Evolutionary conservation across 2,888 invertebrate species (phyloP).

Genomic region (Pherbina coryleti): DNA sequence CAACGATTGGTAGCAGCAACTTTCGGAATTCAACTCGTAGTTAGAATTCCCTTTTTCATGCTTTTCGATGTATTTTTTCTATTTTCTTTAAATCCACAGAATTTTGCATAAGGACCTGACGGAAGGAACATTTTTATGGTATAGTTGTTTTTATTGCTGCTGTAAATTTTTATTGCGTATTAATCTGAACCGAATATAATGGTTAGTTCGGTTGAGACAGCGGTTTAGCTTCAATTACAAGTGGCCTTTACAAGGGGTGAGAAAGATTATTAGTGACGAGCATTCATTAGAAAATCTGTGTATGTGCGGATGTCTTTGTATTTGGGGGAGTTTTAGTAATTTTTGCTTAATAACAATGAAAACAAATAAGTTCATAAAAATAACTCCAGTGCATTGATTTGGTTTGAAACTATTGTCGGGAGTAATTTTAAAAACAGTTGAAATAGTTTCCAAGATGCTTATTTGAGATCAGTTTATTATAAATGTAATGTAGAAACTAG

Average conservation of each 20-base stretch:
- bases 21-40: background rate
- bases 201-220: background rate
- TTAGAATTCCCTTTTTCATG: background rate
- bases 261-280: too few species aligned
- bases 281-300: too few species aligned
- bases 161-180: conserved; percentile 26
- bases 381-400: too few species aligned
- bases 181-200: conserved; percentile 7
- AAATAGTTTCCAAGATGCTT: too few species aligned
- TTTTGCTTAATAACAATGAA: too few species aligned
- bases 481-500: too few species aligned
- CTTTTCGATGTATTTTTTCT: background rate
- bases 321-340: too few species aligned
- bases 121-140: background rate
- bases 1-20: background rate
- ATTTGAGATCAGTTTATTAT: too few species aligned
- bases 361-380: too few species aligned
- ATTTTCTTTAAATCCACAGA: background rate
- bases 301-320: too few species aligned
- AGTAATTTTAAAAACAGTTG: too few species aligned
- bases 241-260: background rate
- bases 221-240: background rate
- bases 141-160: background rate
- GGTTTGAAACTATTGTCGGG: too few species aligned
- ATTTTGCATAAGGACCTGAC: background rate